A percentile compares a stretch with the other conserved stretches of the same genome.
phyloP scores from a whole-genome alignment of 1,140 invertebrate species.

The Aradophagus sp. region DNA sequence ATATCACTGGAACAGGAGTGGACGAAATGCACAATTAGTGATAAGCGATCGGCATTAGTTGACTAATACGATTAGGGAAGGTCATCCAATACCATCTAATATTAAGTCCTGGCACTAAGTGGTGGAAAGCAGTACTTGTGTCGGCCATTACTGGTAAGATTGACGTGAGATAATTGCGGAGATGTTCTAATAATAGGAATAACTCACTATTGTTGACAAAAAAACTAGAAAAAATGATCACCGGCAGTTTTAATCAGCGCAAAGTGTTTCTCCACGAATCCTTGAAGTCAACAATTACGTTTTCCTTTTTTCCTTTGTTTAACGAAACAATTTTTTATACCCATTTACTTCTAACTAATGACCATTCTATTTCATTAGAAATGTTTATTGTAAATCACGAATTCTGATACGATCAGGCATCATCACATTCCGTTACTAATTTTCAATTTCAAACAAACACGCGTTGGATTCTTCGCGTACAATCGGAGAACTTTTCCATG shows the following conservation, averaged over 20 bases:
- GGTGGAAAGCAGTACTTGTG: slow-evolving; percentile 29
- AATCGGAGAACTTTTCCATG: not conserved
- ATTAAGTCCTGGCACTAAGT: slow-evolving; percentile 29
- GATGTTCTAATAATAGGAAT: slow-evolving; percentile 9
- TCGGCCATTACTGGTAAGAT: slow-evolving; percentile 19
- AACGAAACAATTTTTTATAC: not conserved
- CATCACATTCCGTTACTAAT: no score
- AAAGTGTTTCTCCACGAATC: slow-evolving; percentile 4
- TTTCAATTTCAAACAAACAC: no score
- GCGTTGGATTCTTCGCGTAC: no score
- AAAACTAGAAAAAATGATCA: slow-evolving; percentile 2
- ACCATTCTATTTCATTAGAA: no score
- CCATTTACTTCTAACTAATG: no score
- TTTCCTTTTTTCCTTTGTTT: not conserved
- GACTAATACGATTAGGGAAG: slow-evolving; percentile 21
- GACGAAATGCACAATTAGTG: slow-evolving; percentile 5
- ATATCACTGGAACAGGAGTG: no score
- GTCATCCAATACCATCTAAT: slow-evolving; percentile 17
- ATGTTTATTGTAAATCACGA: no score
- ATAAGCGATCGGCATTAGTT: slow-evolving; percentile 2
- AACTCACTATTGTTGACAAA: not conserved
- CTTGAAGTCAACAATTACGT: not conserved
- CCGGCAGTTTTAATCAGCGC: not conserved
- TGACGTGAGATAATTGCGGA: slow-evolving; percentile 17
- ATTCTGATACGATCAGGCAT: no score